Evolutionary conservation across 2,888 invertebrate species (phyloP).

Genomic region (Ichneumoninae sp.): DNA sequence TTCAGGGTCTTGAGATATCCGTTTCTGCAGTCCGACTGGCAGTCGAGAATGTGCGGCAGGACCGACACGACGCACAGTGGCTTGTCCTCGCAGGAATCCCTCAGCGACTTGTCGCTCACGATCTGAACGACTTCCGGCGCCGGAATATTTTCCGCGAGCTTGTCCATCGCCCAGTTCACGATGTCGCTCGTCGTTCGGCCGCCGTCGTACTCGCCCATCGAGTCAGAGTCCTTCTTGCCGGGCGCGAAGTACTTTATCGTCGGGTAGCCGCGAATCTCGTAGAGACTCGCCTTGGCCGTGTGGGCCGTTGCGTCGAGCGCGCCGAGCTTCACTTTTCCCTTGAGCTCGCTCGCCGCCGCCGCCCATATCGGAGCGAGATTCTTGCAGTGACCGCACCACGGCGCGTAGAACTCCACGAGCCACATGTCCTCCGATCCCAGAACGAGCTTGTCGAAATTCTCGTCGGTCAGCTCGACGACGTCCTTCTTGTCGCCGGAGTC

Average conservation of each 20-base stretch:
- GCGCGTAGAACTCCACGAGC: conserved; percentile 99
- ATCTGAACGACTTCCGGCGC: conserved; percentile 94
- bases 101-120: conserved; percentile 87
- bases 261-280: conserved; percentile 96
- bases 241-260: conserved; percentile 97
- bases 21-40: conserved; percentile 96
- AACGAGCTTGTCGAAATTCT: conserved; percentile 97
- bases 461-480: conserved; percentile 97
- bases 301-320: conserved; percentile 98
- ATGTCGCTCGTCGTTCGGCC: conserved; percentile 96
- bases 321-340: conserved; percentile 98
- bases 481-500: conserved; percentile 84
- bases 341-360: conserved; percentile 96
- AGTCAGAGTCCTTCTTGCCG: conserved; percentile 89
- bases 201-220: conserved; percentile 95
- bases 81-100: conserved; percentile 92
- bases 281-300: conserved; percentile 92
- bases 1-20: conserved; percentile 91
- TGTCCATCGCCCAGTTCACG: conserved; percentile 94
- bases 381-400: conserved; percentile 99
- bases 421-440: conserved; percentile 97
- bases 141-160: conserved; percentile 93
- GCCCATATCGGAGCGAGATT: conserved; percentile 98
- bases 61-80: conserved; percentile 96
- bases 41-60: conserved; percentile 98